Percentiles rank a stretch among this genome's conserved stretches.
These are phyloP conservation scores for Fratercula arctica DNA, from an alignment of 2,797 vertebrate genomes.

Conservation along the genomic window DNA sequence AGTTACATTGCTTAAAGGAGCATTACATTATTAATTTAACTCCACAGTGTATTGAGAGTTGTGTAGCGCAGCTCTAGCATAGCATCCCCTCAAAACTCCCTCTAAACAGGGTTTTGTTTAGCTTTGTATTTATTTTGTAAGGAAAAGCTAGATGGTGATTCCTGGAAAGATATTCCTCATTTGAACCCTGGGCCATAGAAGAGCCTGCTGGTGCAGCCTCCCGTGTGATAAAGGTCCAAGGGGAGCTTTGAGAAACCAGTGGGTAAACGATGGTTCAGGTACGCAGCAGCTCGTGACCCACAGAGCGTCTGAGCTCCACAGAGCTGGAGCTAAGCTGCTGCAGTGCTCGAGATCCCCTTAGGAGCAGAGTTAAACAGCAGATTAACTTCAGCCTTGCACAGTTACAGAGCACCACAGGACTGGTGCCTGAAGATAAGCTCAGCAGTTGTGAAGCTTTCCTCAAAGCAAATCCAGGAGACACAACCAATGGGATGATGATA, in stretches of 20 bases:
- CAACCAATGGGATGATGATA: background rate
- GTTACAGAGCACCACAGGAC: background rate
- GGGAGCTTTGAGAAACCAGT: background rate
- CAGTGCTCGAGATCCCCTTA: background rate
- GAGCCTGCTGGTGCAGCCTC: background rate
- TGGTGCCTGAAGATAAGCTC: constrained; percentile 35
- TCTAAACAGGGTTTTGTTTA: background rate
- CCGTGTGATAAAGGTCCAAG: background rate
- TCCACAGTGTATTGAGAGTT: background rate
- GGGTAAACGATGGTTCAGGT: background rate
- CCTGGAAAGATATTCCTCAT: background rate
- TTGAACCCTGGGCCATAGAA: background rate
- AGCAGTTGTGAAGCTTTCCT: background rate
- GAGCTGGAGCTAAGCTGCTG: background rate
- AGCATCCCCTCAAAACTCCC: background rate
- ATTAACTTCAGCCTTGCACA: background rate
- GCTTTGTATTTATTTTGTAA: background rate
- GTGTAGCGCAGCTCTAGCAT: background rate
- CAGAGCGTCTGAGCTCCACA: background rate
- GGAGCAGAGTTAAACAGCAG: constrained; percentile 16
- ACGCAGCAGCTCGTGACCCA: rapidly evolving
- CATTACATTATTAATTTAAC: background rate
- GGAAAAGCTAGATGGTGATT: background rate
- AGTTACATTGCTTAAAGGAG: background rate
- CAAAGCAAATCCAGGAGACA: background rate